Conservation (phyloP, 1,140 invertebrate genomes). For the Ostrea denselamellosa region DNA sequence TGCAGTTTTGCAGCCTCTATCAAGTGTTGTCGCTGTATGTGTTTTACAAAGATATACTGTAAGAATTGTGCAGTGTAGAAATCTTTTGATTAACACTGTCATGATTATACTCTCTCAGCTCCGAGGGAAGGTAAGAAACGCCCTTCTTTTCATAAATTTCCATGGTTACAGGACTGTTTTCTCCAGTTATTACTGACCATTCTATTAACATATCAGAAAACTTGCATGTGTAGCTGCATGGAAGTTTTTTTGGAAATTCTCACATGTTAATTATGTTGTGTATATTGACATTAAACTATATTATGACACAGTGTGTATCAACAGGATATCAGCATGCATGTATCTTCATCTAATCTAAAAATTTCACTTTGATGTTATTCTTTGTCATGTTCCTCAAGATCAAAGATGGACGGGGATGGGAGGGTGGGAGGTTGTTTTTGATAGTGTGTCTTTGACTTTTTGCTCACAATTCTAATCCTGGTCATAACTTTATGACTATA, state of each 20-base stretch:
- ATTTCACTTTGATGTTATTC: too few species aligned
- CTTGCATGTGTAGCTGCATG: neutral
- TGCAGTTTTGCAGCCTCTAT: too few species aligned
- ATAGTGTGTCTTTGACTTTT: too few species aligned
- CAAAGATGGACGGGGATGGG: too few species aligned
- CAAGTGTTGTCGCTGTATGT: neutral
- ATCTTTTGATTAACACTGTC: neutral
- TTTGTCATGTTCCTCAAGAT: too few species aligned
- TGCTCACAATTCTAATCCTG: too few species aligned
- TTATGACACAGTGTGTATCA: neutral
- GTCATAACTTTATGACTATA: too few species aligned
- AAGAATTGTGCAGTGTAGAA: neutral
- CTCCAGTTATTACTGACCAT: neutral
- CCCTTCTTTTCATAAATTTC: neutral
- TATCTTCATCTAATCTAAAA: neutral
- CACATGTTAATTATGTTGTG: neutral
- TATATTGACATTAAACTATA: neutral
- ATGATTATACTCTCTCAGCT: slow-evolving; percentile 16
- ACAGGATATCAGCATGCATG: neutral
- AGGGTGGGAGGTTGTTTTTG: too few species aligned
- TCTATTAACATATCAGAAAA: neutral
- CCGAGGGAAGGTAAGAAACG: slow-evolving; percentile 34
- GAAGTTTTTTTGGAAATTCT: neutral
- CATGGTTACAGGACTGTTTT: neutral
- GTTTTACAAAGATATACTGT: neutral